Percentiles rank a stretch among this genome's conserved stretches.
Conservation (phyloP, 1,140 invertebrate species). For the Drosophila pseudoobscura region DNA sequence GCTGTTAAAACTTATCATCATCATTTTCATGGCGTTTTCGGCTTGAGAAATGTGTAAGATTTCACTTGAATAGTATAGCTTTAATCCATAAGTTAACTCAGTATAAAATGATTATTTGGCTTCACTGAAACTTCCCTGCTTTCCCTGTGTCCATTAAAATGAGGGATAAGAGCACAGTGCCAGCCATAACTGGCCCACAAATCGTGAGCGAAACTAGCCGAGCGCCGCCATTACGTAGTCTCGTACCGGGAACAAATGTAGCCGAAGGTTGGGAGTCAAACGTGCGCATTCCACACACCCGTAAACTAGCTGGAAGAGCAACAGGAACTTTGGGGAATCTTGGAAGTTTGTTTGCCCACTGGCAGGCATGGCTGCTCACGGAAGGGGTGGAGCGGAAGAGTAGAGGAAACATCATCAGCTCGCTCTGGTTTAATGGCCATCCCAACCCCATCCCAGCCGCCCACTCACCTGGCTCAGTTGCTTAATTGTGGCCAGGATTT, state of each 20-base stretch:
- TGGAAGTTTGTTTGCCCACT: constrained; percentile 57
- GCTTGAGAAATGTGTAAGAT: no score
- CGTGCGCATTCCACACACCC: constrained; percentile 7
- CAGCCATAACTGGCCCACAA: constrained; percentile 37
- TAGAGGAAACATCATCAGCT: neutral
- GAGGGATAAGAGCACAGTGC: constrained; percentile 4
- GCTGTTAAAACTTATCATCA: no score
- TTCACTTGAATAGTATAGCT: no score
- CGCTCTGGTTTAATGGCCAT: constrained; percentile 19
- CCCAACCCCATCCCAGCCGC: neutral
- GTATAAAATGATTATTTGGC: constrained; percentile 21
- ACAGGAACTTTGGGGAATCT: constrained; percentile 53
- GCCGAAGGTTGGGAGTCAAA: constrained; percentile 43
- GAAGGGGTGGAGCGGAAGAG: constrained; percentile 7
- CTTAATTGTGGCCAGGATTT: constrained; percentile 62
- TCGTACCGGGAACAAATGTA: constrained; percentile 27
- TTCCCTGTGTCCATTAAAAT: constrained; percentile 17
- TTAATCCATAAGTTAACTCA: neutral
- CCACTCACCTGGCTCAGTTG: constrained; percentile 39
- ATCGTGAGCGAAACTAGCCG: constrained; percentile 28
- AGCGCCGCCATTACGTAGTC: constrained; percentile 32
- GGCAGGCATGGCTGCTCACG: constrained; percentile 36
- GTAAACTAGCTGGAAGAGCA: constrained; percentile 22
- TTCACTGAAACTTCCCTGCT: constrained; percentile 3
- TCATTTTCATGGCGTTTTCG: no score